Percentiles rank a stretch among this genome's conserved stretches.
Evolutionary conservation across 2,797 vertebrate genomes (phyloP).

Genomic region (Nyctibius grandis): DNA sequence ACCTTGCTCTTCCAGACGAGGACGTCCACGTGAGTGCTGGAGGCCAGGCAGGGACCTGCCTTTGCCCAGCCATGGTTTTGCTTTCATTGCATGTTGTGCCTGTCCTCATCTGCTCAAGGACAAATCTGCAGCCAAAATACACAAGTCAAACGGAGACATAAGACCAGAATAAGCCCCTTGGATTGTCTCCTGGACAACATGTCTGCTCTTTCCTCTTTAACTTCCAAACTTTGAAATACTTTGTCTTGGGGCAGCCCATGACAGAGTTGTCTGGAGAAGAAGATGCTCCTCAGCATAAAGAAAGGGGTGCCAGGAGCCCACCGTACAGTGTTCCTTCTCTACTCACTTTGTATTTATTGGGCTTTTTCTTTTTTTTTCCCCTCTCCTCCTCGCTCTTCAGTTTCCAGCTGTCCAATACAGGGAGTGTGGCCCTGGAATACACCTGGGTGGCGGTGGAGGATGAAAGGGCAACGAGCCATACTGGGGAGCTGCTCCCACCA

Average conservation of each 20-base stretch:
- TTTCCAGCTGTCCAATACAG: slow-evolving; percentile 78
- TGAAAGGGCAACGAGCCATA: neutral
- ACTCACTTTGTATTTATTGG: no score
- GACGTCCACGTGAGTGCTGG: slow-evolving; percentile 79
- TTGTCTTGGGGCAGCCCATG: no score
- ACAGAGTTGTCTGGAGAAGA: no score
- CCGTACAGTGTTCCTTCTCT: no score
- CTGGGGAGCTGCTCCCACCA: neutral
- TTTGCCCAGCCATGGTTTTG: neutral
- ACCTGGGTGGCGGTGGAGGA: slow-evolving; percentile 73
- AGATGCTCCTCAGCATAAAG: no score
- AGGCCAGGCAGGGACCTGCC: neutral
- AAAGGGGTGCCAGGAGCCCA: no score
- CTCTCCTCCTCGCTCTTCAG: slow-evolving; percentile 59
- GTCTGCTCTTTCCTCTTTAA: no score
- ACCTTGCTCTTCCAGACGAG: slow-evolving; percentile 85
- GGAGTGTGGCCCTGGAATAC: slow-evolving; percentile 81
- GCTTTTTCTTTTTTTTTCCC: neutral
- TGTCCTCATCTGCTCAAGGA: neutral
- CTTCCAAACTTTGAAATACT: no score
- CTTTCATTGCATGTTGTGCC: neutral
- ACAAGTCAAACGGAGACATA: neutral
- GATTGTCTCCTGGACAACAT: no score
- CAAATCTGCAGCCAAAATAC: neutral
- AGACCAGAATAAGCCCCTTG: neutral